These are phyloP conservation scores for Diogma glabrata DNA, from an alignment of 2,888 invertebrate species.

Conservation along the genomic window DNA sequence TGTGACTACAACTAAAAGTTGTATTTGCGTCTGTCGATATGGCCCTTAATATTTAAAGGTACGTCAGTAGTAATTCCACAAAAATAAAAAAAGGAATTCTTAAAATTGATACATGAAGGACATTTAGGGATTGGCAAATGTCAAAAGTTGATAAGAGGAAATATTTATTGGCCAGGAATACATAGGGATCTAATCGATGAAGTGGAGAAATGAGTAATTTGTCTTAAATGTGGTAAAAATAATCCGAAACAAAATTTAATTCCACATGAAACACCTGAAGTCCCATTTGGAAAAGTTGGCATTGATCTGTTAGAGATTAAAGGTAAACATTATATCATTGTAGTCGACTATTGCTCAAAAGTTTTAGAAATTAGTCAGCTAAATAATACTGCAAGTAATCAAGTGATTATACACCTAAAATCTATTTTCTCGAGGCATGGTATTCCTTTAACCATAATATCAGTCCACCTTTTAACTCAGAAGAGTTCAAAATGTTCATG, in stretches of 20 bases:
- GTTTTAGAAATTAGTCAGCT: too few species aligned
- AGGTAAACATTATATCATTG: too few species aligned
- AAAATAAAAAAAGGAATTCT: slow-evolving; percentile 18
- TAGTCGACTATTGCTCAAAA: slow-evolving; percentile 15
- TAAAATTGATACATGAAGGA: slow-evolving; percentile 21
- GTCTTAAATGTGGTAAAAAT: too few species aligned
- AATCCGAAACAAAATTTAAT: too few species aligned
- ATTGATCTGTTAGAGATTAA: too few species aligned
- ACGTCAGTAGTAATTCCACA: slow-evolving; percentile 18
- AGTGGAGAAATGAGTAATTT: too few species aligned
- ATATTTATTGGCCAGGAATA: slow-evolving; percentile 22
- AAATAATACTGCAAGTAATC: too few species aligned
- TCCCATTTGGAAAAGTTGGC: slow-evolving; percentile 14
- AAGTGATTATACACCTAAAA: too few species aligned
- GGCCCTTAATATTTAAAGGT: slow-evolving; percentile 17
- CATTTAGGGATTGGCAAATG: slow-evolving; percentile 23
- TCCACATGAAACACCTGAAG: neutral
- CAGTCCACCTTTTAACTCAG: neutral
- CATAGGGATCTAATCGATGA: too few species aligned
- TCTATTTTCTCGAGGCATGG: neutral
- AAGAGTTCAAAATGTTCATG: too few species aligned
- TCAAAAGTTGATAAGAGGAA: slow-evolving; percentile 18
- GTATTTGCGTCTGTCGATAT: too few species aligned
- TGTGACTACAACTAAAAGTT: too few species aligned
- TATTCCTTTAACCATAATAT: neutral